A percentile compares a stretch with the other conserved stretches of the same genome.
Conservation (phyloP, 2,797 vertebrate genomes). For the Margarornis squamiger region DNA sequence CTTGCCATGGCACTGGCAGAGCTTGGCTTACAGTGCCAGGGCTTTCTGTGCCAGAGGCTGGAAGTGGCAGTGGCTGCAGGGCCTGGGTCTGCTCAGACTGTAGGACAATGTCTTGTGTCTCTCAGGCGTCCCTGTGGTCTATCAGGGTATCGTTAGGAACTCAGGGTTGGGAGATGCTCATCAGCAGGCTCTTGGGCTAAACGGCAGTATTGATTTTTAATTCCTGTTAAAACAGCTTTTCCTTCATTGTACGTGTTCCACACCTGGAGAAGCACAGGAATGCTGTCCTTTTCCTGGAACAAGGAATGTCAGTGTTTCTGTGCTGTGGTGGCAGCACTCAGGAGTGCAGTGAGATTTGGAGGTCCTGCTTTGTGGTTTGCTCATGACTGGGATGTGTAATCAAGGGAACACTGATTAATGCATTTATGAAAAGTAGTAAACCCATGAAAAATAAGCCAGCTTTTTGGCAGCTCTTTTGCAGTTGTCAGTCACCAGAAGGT, state of each 20-base stretch:
- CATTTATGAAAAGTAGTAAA: background rate
- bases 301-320: background rate
- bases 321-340: background rate
- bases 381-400: fast-evolving
- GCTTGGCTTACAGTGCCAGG: background rate
- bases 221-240: background rate
- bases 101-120: fast-evolving
- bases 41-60: background rate
- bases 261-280: fast-evolving
- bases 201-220: background rate
- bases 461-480: background rate
- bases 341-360: background rate
- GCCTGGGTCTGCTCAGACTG: background rate
- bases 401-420: background rate
- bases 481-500: background rate
- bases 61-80: background rate
- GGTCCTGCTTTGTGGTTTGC: background rate
- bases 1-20: background rate
- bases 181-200: background rate
- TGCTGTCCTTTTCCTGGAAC: background rate
- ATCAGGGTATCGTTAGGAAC: background rate
- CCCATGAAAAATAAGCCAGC: background rate
- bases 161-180: background rate
- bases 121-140: background rate
- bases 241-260: fast-evolving